Conservation (phyloP, 2,888 invertebrate genomes). For the Parapristionchus giblindavisi region DNA sequence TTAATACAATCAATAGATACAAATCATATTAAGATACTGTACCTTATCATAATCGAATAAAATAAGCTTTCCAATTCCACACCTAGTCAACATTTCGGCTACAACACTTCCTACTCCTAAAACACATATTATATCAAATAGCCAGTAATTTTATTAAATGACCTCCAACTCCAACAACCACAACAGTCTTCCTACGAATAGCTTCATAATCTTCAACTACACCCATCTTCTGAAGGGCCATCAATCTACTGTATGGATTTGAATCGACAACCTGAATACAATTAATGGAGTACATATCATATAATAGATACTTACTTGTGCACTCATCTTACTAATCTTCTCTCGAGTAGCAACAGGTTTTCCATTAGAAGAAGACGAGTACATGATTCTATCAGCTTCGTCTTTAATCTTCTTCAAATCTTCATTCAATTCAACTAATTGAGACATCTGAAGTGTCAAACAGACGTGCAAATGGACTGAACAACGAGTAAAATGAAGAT, state of each 20-base stretch:
- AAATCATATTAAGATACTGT: background rate
- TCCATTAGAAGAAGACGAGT: background rate
- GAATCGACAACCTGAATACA: slow-evolving; percentile 77
- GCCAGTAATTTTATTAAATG: background rate
- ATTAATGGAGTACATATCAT: background rate
- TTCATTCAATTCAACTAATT: slow-evolving; percentile 24
- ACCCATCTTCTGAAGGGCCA: slow-evolving; percentile 98
- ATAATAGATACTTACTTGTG: slow-evolving; percentile 47
- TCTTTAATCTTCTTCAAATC: slow-evolving; percentile 12
- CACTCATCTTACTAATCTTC: slow-evolving; percentile 79
- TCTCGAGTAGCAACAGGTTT: slow-evolving; percentile 45
- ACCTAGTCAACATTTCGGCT: slow-evolving; percentile 98
- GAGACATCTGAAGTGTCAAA: background rate
- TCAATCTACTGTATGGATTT: slow-evolving; percentile 93
- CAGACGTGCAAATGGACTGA: background rate
- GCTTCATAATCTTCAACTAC: slow-evolving; percentile 96
- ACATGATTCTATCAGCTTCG: slow-evolving; percentile 16
- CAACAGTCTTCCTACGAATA: slow-evolving; percentile 84
- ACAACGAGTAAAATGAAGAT: background rate
- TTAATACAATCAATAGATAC: background rate
- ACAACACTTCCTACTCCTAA: slow-evolving; percentile 95
- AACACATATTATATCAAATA: background rate
- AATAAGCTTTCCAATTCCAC: slow-evolving; percentile 91
- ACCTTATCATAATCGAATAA: slow-evolving; percentile 92
- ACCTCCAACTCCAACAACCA: slow-evolving; percentile 93